Percentiles rank a stretch among this genome's conserved stretches.
Evolutionary conservation across 35 echinoderm and acorn worm genomes (phyloP).

Genomic region (Patiria miniata): DNA sequence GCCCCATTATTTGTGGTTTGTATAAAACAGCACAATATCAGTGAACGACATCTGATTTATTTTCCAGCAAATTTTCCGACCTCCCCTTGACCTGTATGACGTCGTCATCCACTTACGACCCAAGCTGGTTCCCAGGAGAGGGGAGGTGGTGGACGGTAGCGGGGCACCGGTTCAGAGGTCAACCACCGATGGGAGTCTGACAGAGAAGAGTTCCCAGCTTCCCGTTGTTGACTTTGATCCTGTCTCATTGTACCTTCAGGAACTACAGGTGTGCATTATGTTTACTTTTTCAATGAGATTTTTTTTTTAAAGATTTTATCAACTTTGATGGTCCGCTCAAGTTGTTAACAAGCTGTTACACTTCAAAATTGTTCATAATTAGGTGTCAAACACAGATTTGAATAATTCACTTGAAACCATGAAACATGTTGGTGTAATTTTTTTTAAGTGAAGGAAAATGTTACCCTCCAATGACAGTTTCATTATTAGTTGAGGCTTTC

Average conservation of each 20-base stretch:
- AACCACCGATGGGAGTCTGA: neutral
- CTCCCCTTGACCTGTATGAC: constrained; percentile 84
- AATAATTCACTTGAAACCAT: too few species aligned
- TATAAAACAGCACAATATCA: too few species aligned
- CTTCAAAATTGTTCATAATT: too few species aligned
- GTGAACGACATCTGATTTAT: neutral
- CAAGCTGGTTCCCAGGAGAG: constrained; percentile 62
- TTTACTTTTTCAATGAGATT: neutral
- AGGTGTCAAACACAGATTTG: too few species aligned
- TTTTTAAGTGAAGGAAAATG: too few species aligned
- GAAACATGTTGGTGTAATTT: too few species aligned
- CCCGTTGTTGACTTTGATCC: constrained; percentile 92
- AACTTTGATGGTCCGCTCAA: too few species aligned
- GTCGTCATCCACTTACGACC: constrained; percentile 79
- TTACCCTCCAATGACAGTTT: too few species aligned
- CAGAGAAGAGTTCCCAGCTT: constrained; percentile 23
- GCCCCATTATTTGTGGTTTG: too few species aligned
- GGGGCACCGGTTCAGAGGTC: neutral
- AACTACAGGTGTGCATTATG: constrained; percentile 74
- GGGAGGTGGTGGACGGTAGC: constrained; percentile 58
- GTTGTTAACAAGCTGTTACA: too few species aligned
- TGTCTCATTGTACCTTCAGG: constrained; percentile 62
- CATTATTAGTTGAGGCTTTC: too few species aligned
- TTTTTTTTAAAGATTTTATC: neutral
- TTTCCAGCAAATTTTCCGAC: constrained; percentile 90